Base-by-base conservation (phyloP, 37 sponge, comb jelly and placozoan species). In the Cliona cf. orientalis region DNA sequence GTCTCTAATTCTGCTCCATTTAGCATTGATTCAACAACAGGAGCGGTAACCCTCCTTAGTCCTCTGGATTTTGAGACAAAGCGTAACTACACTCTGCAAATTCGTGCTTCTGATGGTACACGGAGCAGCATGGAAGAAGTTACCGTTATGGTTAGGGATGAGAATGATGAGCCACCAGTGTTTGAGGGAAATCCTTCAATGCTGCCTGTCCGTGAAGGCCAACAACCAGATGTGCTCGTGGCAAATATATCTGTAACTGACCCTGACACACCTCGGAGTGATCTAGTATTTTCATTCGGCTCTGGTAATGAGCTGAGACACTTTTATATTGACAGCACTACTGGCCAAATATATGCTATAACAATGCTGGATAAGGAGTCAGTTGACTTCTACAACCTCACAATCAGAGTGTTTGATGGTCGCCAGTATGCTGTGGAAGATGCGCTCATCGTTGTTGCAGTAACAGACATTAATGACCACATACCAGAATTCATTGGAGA, bases 401-500 rank as follows among this genome's bases (percentile, higher is more conserved):
- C 6, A 5, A 72, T 86, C 29, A 45, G 72, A 14, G 90, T 71
- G 32, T 46, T 1, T 26, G 94, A 93, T 82, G 80, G 81, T 0
- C 84, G 23, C 0, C 41, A 21, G 0, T 43, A 56, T n/a, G 26
- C 82, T 12, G 25, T 33, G 1, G 17, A 19, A 2, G 40, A 67
- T 53, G 58, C 60, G 45, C 22, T 63, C 19, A 37, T 84, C 2
- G 25, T 5, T 25, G 60, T 94, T 9, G 42, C 58, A 0, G 84
- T 94, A 14, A 33, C 64, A 6, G 94, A 94, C 49, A 78, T 83
- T 45, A 94, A 94, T 40, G 94, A 94, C 49, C 63, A 94, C 41
- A 38, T 74, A 19, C 94, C 94, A 26, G 31, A 68, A 40, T 94
- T 94, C 63, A 19, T 75, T 5, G 29, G 34, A 2, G 12, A 14